Base-by-base conservation (phyloP, 2,888 invertebrate species). In the Dorcus hopei region DNA sequence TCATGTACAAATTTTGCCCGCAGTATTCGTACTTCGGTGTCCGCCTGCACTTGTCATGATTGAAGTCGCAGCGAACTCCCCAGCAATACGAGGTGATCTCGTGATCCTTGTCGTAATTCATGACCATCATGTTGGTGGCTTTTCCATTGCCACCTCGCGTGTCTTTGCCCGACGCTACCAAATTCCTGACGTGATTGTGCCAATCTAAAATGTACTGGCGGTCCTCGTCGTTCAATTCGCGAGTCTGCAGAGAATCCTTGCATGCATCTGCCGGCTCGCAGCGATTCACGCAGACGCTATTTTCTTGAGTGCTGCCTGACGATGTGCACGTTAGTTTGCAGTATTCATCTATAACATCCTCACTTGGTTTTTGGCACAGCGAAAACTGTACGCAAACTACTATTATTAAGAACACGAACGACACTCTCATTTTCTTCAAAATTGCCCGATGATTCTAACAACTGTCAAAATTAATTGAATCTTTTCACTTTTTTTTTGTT, bases 101-200 rank as follows among this genome's bases (percentile, higher is more conserved):
- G n/a, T 49, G 48, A 3, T 54, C 54, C 8, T 38, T 11, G 33
- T 54, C 54, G 40, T 54, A 54, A 38, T 54, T 54, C 14, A 54
- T 14, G 7, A 38, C 48, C 4, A 39, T 16, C 54, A 54, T 54
- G 11, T 54, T 16, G 9, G 48, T 54, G 7, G 54, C 54, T 5
- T n/a, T 16, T 5, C 7, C 26, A n/a, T 54, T 54, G 7, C 49
- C 54, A 19, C 54, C 54, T 23, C 54, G 19, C 1, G 2, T 19
- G 40, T 54, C 54, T n/a, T 54, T n/a, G 38, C 54, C 54, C 9
- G 40, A 26, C 7, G 54, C 54, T 9, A 54, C 39, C 3, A 11
- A n/a, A 8, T 54, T 54, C 6, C 54, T 39, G 26, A 45, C 40
- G 3, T 9, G 19, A 19, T 54, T 54, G 14, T 54, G 54, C 40